These are phyloP conservation scores for Troides helena DNA, from an alignment of 2,888 invertebrate genomes.

Conservation along the genomic window DNA sequence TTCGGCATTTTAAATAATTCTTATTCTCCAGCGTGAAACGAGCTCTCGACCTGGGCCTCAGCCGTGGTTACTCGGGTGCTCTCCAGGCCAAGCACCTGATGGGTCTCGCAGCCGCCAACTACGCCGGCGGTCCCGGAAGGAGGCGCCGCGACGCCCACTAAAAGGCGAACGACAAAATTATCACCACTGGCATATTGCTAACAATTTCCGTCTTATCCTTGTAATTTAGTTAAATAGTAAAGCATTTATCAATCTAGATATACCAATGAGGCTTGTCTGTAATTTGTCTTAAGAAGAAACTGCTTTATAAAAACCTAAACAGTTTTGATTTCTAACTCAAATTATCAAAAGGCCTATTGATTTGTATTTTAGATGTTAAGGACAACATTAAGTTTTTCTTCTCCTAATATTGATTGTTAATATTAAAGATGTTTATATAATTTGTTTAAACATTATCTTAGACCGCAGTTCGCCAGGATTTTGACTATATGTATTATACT, in stretches of 20 bases:
- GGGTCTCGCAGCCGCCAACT: conserved; percentile 94
- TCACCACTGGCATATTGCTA: conserved; percentile 9
- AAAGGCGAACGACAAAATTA: conserved; percentile 27
- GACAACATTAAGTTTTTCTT: conserved; percentile 10
- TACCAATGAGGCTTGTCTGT: conserved; percentile 14
- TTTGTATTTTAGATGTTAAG: conserved; percentile 4
- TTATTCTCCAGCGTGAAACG: conserved; percentile 88
- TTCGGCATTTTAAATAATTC: neutral
- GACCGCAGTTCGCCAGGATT: conserved; percentile 2
- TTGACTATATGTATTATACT: conserved; percentile 25
- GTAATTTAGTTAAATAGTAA: conserved; percentile 13
- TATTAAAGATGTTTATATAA: neutral
- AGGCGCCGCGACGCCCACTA: conserved; percentile 85
- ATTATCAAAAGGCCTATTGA: conserved; percentile 21
- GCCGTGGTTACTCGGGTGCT: conserved; percentile 93
- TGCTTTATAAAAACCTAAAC: too few relatives aligned
- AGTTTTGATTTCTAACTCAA: neutral
- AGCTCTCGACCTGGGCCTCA: conserved; percentile 92
- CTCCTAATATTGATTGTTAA: neutral
- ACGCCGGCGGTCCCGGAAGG: conserved; percentile 92
- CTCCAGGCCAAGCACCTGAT: conserved; percentile 95
- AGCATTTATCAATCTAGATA: conserved; percentile 1
- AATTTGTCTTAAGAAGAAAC: neutral
- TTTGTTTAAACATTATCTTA: neutral
- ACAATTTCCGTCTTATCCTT: conserved; percentile 21